These are phyloP conservation scores for Myiotriccus ornatus DNA, from an alignment of 2,797 vertebrate genomes.

Conservation along the genomic window DNA sequence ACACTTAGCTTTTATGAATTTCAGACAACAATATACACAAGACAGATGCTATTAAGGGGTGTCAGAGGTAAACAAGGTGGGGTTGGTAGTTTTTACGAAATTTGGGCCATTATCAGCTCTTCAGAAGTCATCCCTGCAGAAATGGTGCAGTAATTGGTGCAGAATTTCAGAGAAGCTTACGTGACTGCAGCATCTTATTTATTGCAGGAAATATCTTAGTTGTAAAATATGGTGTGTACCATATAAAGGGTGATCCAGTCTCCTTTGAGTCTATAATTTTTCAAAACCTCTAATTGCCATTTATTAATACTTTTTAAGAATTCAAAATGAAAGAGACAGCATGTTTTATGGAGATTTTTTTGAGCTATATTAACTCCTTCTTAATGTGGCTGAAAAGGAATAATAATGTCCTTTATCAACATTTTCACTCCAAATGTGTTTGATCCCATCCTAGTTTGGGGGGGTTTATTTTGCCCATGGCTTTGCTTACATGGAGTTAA, in stretches of 20 bases:
- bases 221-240: neutral
- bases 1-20: constrained; percentile 4
- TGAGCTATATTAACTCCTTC: neutral
- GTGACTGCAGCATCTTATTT: neutral
- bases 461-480: neutral
- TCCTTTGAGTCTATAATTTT: neutral
- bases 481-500: neutral
- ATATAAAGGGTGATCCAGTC: neutral
- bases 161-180: neutral
- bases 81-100: neutral
- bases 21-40: neutral
- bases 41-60: neutral
- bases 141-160: neutral
- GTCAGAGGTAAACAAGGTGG: neutral
- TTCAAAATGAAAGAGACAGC: neutral
- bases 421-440: neutral
- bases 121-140: neutral
- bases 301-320: neutral
- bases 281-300: neutral
- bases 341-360: neutral
- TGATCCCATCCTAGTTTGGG: neutral
- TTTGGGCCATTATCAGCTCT: neutral
- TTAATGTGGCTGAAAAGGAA: neutral
- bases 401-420: neutral
- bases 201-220: neutral